Conservation (phyloP, 2,113 vertebrate genomes). For the Machaerirhynchus nigripectus region DNA sequence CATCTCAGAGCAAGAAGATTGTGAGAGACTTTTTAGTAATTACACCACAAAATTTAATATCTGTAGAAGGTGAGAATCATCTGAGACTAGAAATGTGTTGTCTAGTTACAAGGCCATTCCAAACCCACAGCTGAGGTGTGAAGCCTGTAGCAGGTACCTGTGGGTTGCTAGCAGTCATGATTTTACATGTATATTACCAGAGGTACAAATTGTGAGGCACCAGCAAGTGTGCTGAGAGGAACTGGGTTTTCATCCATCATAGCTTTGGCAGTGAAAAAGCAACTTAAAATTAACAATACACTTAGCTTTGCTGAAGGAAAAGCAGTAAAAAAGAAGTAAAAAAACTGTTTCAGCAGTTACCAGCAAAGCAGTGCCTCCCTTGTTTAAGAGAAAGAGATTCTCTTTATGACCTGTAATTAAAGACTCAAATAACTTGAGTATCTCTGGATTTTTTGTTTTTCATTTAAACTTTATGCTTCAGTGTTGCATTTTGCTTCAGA, state of each 20-base stretch:
- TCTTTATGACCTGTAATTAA: not conserved
- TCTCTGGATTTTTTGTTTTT: not conserved
- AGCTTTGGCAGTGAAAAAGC: not conserved
- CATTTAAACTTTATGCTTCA: not conserved
- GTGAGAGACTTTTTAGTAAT: slow-evolving; percentile 5
- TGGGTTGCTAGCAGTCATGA: not conserved
- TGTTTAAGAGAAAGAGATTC: not conserved
- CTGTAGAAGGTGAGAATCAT: not conserved
- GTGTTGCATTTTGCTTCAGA: not conserved
- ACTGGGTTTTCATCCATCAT: not conserved
- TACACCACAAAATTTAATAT: not conserved
- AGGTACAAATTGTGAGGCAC: not conserved
- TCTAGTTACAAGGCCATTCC: not conserved
- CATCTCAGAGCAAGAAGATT: not conserved
- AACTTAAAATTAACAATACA: not conserved
- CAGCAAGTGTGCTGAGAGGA: not conserved
- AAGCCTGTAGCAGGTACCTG: not conserved
- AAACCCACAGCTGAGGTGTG: not conserved
- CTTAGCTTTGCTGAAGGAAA: not conserved
- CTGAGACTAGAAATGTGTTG: not conserved
- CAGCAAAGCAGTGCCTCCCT: not conserved
- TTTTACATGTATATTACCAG: not conserved
- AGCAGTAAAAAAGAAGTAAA: not conserved
- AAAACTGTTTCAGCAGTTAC: not conserved
- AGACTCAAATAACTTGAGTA: not conserved